Conservation (phyloP, 2,797 vertebrate genomes). For the Amblyraja radiata region DNA sequence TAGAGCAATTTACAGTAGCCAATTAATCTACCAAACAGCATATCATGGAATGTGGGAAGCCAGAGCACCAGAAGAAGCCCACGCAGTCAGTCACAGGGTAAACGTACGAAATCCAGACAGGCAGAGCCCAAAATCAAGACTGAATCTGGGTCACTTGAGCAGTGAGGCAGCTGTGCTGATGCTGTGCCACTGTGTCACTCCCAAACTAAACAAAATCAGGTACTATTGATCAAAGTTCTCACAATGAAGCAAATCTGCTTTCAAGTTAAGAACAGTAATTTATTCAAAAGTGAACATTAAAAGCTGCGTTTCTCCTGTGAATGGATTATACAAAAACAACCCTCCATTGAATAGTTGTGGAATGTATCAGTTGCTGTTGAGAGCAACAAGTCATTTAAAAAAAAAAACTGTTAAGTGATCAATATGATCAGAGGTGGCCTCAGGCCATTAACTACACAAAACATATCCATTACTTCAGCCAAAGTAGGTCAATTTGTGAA, state of each 20-base stretch:
- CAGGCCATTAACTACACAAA: conserved; percentile 24
- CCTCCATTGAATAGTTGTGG: background rate
- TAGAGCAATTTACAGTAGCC: too few relatives aligned
- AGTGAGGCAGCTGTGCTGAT: too few relatives aligned
- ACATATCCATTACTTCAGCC: conserved; percentile 22
- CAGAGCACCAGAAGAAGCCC: too few relatives aligned
- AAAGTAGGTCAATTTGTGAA: background rate
- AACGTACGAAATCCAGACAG: too few relatives aligned
- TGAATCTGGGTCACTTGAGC: too few relatives aligned
- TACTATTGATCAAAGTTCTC: background rate
- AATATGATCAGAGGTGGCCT: conserved; percentile 29
- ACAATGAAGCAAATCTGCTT: background rate
- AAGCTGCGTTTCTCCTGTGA: background rate
- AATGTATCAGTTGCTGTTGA: background rate
- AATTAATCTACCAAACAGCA: too few relatives aligned
- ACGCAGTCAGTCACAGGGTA: too few relatives aligned
- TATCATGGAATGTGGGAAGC: too few relatives aligned
- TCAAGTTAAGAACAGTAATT: background rate
- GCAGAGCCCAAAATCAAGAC: too few relatives aligned
- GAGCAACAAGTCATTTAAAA: background rate
- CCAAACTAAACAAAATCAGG: background rate
- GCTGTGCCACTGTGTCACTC: too few relatives aligned
- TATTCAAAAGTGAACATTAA: background rate
- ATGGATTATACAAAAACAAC: background rate
- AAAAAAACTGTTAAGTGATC: conserved; percentile 22